Percentiles rank a stretch among this genome's conserved stretches.
These are phyloP conservation scores for Meda fulgida DNA, from an alignment of 2,797 vertebrate species.

Conservation along the genomic window DNA sequence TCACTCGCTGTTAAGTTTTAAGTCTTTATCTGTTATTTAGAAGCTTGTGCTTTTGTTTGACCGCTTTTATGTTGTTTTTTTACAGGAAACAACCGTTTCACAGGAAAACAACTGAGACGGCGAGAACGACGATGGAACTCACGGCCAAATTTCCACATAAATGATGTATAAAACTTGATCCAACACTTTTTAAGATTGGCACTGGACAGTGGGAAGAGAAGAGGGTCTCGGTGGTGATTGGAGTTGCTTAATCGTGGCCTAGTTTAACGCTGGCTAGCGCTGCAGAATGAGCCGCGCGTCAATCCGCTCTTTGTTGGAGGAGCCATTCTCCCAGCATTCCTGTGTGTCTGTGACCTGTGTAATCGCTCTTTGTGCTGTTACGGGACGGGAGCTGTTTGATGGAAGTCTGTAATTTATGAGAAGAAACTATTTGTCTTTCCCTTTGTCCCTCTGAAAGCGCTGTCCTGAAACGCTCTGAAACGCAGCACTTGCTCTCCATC, in stretches of 20 bases:
- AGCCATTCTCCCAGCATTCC: slow-evolving; percentile 80
- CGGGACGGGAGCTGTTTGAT: slow-evolving; percentile 61
- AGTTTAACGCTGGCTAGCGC: slow-evolving; percentile 67
- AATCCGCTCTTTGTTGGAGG: slow-evolving; percentile 80
- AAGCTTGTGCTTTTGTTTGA: background rate
- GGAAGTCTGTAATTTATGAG: slow-evolving; percentile 50
- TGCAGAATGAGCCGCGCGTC: slow-evolving; percentile 81
- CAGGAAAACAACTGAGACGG: slow-evolving; percentile 82
- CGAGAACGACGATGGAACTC: background rate
- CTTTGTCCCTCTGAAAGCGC: slow-evolving; percentile 39
- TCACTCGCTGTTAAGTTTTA: background rate
- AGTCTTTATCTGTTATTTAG: background rate
- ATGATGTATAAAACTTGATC: slow-evolving; percentile 61
- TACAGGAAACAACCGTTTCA: slow-evolving; percentile 71
- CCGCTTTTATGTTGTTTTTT: slow-evolving; percentile 4
- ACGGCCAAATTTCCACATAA: slow-evolving; percentile 54
- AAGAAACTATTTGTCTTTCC: slow-evolving; percentile 53
- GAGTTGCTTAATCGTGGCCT: slow-evolving; percentile 71
- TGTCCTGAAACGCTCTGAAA: slow-evolving; percentile 46
- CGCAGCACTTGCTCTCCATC: slow-evolving; percentile 62
- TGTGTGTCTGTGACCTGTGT: slow-evolving; percentile 73
- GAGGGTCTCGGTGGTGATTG: slow-evolving; percentile 73
- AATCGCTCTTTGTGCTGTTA: slow-evolving; percentile 73
- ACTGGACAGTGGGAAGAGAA: slow-evolving; percentile 66
- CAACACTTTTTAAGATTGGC: slow-evolving; percentile 67